These are phyloP conservation scores for Lonchura striata DNA, from an alignment of 2,113 vertebrate species.

Conservation along the genomic window DNA sequence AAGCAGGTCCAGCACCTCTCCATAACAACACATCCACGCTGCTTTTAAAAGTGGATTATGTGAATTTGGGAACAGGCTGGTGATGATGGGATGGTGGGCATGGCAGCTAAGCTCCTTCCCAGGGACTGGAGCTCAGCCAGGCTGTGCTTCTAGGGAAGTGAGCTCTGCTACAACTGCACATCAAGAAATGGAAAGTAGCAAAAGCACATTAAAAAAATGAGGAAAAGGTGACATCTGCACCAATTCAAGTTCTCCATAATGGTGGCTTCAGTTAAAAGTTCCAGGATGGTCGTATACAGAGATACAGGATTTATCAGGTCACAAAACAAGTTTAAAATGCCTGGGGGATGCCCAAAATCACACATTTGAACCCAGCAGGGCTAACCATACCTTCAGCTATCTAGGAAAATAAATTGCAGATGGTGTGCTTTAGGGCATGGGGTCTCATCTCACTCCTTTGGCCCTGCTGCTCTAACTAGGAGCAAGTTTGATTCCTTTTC, in stretches of 20 bases:
- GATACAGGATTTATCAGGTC: background rate
- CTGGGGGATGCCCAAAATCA: background rate
- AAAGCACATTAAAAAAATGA: background rate
- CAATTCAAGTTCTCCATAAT: background rate
- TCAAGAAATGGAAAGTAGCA: background rate
- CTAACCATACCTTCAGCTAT: background rate
- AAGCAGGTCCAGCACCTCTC: background rate
- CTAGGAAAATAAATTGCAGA: background rate
- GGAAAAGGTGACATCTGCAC: background rate
- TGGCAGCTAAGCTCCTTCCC: background rate
- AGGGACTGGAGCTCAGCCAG: background rate
- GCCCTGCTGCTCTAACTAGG: rapidly evolving
- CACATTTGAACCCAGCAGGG: background rate
- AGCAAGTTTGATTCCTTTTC: background rate
- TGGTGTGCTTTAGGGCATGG: background rate
- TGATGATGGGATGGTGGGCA: background rate
- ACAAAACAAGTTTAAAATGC: background rate
- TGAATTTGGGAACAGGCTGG: background rate
- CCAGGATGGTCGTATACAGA: background rate
- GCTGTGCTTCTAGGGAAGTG: background rate
- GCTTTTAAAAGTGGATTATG: background rate
- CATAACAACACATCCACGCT: background rate
- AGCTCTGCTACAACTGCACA: background rate
- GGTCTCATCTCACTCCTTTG: background rate
- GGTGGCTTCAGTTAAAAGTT: background rate